Base-by-base conservation (phyloP, 2,113 vertebrate genomes). In the Shinisaurus crocodilurus region DNA sequence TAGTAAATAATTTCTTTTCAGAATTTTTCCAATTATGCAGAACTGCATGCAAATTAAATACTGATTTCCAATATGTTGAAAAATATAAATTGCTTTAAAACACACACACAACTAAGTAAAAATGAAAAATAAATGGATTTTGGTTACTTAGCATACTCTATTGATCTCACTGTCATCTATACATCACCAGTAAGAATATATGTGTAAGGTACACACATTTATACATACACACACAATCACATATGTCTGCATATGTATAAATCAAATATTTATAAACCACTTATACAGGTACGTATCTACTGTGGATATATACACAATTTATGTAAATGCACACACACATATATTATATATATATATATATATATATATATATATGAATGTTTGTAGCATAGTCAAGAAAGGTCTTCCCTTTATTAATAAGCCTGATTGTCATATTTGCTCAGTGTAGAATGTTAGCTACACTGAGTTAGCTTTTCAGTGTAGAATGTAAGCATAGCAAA, bases 181-280 rank as follows among this genome's bases (percentile, higher is more conserved):
- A 94, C 80, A 95, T 96, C 57, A 94, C 94, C 91, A 95, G 87
- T 96, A 96, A 93, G 93, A 96, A 94, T 65, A 88, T 90, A 92
- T 93, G 93, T 91, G 96, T 96, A 96, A 92, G 90, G 95, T 96
- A 96, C 95, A 96, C 88, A 93, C 94, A 96, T 94, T 96, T 97
- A 97, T 97, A 97, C 96, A 97, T 96, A 96, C 97, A 97, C 95
- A 96, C 94, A 97, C 95, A 97, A 94, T 93, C 95, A 97, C 95
- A 95, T 84, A 90, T 95, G 96, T 97, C 96, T 96, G 95, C 94
- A 96, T 95, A 96, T 97, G 97, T 95, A 96, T 96, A 97, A 96
- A 97, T 96, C 93, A 96, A 96, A 93, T 96, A 94, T 94, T 94
- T 95, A 96, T 95, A 96, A 96, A 95, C 96, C 94, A 96, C 94